These are phyloP conservation scores for Glossosoma conforme DNA, from an alignment of 1,140 invertebrate genomes.

Conservation along the genomic window DNA sequence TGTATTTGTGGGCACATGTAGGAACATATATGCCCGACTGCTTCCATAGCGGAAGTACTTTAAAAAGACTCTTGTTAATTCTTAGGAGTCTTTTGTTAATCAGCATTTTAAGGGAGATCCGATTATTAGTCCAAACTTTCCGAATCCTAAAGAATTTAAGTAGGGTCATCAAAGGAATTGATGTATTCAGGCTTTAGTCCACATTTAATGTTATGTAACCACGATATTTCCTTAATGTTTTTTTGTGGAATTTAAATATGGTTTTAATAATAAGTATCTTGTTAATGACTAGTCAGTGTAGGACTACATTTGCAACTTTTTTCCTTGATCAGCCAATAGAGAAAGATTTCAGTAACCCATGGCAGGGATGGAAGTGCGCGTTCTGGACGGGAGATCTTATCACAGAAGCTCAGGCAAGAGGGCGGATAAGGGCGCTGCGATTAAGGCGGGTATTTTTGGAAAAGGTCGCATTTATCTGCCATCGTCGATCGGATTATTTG, in stretches of 20 bases:
- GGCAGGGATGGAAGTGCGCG: constrained; percentile 3
- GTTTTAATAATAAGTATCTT: neutral
- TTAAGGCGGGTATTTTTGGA: constrained; percentile 10
- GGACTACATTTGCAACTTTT: neutral
- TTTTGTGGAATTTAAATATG: neutral
- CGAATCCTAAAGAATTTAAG: no score
- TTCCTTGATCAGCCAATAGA: neutral
- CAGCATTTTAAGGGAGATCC: no score
- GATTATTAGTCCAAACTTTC: no score
- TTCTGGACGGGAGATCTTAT: constrained; percentile 10
- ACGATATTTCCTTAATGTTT: neutral
- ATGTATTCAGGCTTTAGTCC: no score
- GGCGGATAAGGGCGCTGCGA: neutral
- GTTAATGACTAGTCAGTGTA: neutral
- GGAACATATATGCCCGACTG: no score
- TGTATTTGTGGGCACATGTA: no score
- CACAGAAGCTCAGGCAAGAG: constrained; percentile 2
- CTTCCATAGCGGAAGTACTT: no score
- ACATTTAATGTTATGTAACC: no score
- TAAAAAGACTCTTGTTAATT: no score
- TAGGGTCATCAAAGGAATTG: no score
- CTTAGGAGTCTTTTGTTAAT: no score
- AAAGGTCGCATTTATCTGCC: constrained; percentile 17
- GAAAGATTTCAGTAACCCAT: constrained; percentile 1
- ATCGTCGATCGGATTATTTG: constrained; percentile 12